Evolutionary conservation across 2,113 vertebrate genomes (phyloP).

Genomic region (Elephas maximus): DNA sequence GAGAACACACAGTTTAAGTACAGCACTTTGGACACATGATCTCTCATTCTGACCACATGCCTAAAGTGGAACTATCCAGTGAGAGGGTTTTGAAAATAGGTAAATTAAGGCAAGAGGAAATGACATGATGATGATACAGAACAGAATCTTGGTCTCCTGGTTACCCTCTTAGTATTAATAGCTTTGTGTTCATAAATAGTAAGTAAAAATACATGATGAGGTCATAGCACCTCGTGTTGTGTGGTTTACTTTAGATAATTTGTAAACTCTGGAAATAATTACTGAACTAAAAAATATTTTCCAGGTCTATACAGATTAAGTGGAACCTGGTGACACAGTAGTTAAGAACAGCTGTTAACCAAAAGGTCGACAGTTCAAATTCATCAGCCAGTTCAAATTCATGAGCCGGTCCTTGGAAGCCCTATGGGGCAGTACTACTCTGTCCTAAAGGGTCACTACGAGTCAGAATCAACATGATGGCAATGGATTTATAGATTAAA

Average conservation of each 20-base stretch:
- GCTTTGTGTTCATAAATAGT: slow-evolving; percentile 4
- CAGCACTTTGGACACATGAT: neutral
- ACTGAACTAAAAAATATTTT: neutral
- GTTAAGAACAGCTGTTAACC: no score
- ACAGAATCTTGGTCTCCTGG: slow-evolving; percentile 11
- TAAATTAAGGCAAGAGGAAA: slow-evolving; percentile 57
- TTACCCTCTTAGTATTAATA: slow-evolving; percentile 64
- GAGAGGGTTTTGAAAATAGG: slow-evolving; percentile 24
- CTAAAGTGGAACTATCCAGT: neutral
- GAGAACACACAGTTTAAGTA: neutral
- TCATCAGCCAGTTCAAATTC: no score
- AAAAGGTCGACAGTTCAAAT: no score
- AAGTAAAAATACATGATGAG: slow-evolving; percentile 47
- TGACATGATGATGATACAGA: neutral
- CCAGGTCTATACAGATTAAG: slow-evolving; percentile 34
- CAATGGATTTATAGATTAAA: neutral
- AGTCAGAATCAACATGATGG: no score
- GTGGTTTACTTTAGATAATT: slow-evolving; percentile 2
- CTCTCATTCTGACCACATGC: slow-evolving; percentile 4
- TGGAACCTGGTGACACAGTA: no score
- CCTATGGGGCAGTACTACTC: no score
- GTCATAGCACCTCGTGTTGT: slow-evolving; percentile 38
- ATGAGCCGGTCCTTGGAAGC: no score
- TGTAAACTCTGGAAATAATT: slow-evolving; percentile 21
- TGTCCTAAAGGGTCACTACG: no score